Evolutionary conservation across 2,797 vertebrate species (phyloP).

Genomic region (Tarsius wallacei): DNA sequence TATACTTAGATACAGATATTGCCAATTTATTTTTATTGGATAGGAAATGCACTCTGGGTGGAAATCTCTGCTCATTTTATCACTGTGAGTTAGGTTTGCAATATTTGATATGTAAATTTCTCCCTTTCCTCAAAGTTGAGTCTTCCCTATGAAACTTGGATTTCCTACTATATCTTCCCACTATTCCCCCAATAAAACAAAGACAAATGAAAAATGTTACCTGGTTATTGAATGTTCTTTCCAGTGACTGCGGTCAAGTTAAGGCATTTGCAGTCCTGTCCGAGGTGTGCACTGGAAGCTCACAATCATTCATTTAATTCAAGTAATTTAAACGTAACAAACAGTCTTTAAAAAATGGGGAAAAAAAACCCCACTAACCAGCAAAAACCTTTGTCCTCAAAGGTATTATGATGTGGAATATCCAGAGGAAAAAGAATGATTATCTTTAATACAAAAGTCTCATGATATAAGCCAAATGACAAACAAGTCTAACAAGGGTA

Average conservation of each 20-base stretch:
- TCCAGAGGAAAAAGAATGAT: neutral
- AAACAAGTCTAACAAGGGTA: neutral
- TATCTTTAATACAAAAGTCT: neutral
- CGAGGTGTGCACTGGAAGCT: neutral
- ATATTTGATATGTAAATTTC: constrained; percentile 41
- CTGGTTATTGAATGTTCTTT: neutral
- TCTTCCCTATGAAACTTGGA: neutral
- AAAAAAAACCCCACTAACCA: neutral
- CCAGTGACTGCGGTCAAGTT: constrained; percentile 65
- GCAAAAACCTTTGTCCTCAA: constrained; percentile 18
- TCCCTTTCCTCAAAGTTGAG: neutral
- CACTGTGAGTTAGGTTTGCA: neutral
- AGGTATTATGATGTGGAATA: constrained; percentile 2
- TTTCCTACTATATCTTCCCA: neutral
- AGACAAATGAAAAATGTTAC: constrained; percentile 67
- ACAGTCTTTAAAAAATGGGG: neutral
- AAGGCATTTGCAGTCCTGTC: constrained; percentile 57
- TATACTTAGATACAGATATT: neutral
- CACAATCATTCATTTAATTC: neutral
- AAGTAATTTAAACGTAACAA: neutral
- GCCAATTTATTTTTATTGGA: constrained; percentile 30
- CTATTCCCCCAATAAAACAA: constrained; percentile 38
- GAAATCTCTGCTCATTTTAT: constrained; percentile 32
- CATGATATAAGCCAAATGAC: neutral
- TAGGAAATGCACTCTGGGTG: neutral